Conservation (phyloP, 1,140 invertebrate species). For the Drosophila tropicalis region DNA sequence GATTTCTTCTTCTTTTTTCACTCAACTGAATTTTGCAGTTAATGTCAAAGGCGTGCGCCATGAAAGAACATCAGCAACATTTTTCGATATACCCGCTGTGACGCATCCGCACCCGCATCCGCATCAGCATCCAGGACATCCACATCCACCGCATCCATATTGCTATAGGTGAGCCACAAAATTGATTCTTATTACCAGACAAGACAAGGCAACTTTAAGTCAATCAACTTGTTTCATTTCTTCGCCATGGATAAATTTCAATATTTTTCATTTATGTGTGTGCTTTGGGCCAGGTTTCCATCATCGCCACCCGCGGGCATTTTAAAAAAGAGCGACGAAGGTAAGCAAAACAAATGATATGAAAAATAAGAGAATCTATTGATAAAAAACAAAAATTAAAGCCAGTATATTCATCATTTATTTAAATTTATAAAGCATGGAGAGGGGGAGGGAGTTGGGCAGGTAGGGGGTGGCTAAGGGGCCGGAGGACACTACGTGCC, state of each 20-base stretch:
- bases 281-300: slow-evolving; percentile 72
- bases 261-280: slow-evolving; percentile 51
- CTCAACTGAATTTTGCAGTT: slow-evolving; percentile 50
- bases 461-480: background rate
- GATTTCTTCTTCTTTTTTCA: slow-evolving; percentile 33
- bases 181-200: slow-evolving; percentile 23
- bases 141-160: slow-evolving; percentile 52
- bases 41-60: slow-evolving; percentile 82
- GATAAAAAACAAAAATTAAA: slow-evolving; percentile 54
- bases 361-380: slow-evolving; percentile 24
- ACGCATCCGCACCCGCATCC: slow-evolving; percentile 78
- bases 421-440: slow-evolving; percentile 60
- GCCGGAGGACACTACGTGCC: slow-evolving; percentile 24
- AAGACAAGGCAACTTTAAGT: slow-evolving; percentile 75
- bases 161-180: slow-evolving; percentile 71
- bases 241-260: slow-evolving; percentile 31
- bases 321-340: slow-evolving; percentile 82
- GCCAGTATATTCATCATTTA: slow-evolving; percentile 66
- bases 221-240: slow-evolving; percentile 51
- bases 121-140: slow-evolving; percentile 59
- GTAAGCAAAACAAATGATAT: slow-evolving; percentile 57
- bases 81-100: slow-evolving; percentile 83
- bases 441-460: no score
- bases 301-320: slow-evolving; percentile 79
- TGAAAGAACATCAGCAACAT: slow-evolving; percentile 82